phyloP scores from a whole-genome alignment of 2,797 vertebrate genomes.

The Lacerta bilineata region DNA sequence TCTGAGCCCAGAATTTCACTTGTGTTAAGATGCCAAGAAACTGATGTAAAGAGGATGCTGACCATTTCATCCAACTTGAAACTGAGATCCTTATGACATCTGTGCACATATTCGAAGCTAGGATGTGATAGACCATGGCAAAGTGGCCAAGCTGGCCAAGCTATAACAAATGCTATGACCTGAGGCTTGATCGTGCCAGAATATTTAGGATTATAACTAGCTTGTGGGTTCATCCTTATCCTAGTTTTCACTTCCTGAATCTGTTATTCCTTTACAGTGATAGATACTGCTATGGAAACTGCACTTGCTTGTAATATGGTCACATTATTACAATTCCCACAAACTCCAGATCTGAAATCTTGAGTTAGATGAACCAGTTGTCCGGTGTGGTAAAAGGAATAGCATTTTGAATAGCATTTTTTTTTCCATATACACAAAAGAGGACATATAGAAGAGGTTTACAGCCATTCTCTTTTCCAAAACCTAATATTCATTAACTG shows the following conservation, averaged over 20 bases:
- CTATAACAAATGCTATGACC: background rate
- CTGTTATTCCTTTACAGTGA: background rate
- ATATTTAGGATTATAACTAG: no score
- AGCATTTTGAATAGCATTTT: background rate
- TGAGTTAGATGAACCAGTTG: no score
- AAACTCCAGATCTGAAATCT: no score
- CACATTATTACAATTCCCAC: background rate
- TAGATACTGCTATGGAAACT: background rate
- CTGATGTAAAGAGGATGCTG: background rate
- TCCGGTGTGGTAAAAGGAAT: no score
- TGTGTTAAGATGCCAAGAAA: background rate
- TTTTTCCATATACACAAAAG: background rate
- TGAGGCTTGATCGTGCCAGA: background rate
- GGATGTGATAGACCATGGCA: no score
- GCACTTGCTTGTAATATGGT: background rate
- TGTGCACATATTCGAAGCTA: no score
- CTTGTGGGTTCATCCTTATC: background rate
- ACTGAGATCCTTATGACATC: no score
- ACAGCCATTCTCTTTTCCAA: background rate
- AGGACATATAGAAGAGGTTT: background rate
- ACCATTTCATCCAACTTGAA: background rate
- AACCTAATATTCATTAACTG: background rate
- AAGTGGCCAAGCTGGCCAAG: background rate
- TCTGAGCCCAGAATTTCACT: constrained; percentile 9
- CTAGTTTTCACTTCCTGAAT: background rate